Base-by-base conservation (phyloP, 2,113 vertebrate genomes). In the Aspidoscelis tigris region DNA sequence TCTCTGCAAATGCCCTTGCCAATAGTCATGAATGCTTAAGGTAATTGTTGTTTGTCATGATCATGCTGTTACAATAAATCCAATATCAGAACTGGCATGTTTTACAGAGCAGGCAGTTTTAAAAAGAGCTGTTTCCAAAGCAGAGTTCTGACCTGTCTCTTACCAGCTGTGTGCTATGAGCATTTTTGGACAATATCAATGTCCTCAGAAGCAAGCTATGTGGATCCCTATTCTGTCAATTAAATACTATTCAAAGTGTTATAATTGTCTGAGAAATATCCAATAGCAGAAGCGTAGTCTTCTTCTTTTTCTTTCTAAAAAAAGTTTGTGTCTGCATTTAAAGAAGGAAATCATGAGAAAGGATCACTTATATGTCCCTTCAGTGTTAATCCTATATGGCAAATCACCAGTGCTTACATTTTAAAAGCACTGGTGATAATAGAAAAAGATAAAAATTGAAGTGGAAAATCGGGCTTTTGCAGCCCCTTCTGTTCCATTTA, bases 191-290 rank as follows among this genome's bases (percentile, higher is more conserved):
- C 76, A 53, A 20, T 70, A 66, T 43, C 79, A 88, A 61, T 81
- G 18, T 2, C 12, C 81, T 90, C 64, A 71, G 20, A n/a, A 87
- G 3, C 2, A 50, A 22, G 7, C 81, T 90, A 22, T 79, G 5
- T 0, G 5, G 0, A 64, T 85, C 84, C 41, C 24, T 72, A 16
- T 83, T 20, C 65, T 85, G 4, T 81, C 53, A 43, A 3, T 73
- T 69, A 86, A n/a, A 83, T 88, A 61, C 3, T 0, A 79, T 82
- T 76, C 5, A 81, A 74, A 80, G 76, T 3, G 64, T 20, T 58
- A n/a, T 12, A 76, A 71, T 81, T 0, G 2, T 76, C 80, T 74
- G 8, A 85, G 18, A 33, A 50, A 55, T 68, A 44, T 85, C 18
- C 8, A 76, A 21, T 50, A 79, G 39, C 61, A 39, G 7, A 69